Percentiles rank a stretch among this genome's conserved stretches.
phyloP scores from a whole-genome alignment of 1,140 invertebrate genomes.

The Oncopeltus fasciatus region DNA sequence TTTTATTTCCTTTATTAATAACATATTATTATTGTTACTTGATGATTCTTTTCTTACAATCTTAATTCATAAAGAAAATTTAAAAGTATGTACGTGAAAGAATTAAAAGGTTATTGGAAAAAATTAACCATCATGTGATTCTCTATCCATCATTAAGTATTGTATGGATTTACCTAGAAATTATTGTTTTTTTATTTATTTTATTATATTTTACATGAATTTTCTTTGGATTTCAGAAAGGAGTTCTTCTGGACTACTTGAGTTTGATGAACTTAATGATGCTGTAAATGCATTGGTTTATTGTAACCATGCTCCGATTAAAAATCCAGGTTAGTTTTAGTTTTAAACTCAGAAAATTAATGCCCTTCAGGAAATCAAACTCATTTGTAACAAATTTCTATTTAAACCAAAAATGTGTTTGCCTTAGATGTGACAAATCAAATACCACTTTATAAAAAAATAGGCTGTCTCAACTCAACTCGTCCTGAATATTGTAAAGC shows the following conservation, averaged over 20 bases:
- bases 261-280: conserved; percentile 79
- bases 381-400: neutral
- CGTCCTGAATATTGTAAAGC: neutral
- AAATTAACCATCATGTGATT: no score
- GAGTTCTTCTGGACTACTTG: conserved; percentile 80
- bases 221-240: conserved; percentile 31
- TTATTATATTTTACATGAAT: no score
- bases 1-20: no score
- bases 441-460: neutral
- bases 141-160: no score
- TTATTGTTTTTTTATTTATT: neutral
- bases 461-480: neutral
- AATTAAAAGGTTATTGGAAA: no score
- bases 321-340: conserved; percentile 46
- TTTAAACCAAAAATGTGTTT: neutral
- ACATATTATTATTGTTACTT: no score
- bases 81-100: no score
- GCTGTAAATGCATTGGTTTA: conserved; percentile 88
- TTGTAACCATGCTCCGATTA: conserved; percentile 88
- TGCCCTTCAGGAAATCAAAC: conserved; percentile 27
- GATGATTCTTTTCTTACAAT: no score
- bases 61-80: no score
- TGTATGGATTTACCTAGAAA: no score
- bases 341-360: no score
- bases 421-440: neutral